Evolutionary conservation across 2,888 invertebrate genomes (phyloP), one percentile per base, ranked within the genome.

Genomic region (Agriopis aurantiaria): DNA sequence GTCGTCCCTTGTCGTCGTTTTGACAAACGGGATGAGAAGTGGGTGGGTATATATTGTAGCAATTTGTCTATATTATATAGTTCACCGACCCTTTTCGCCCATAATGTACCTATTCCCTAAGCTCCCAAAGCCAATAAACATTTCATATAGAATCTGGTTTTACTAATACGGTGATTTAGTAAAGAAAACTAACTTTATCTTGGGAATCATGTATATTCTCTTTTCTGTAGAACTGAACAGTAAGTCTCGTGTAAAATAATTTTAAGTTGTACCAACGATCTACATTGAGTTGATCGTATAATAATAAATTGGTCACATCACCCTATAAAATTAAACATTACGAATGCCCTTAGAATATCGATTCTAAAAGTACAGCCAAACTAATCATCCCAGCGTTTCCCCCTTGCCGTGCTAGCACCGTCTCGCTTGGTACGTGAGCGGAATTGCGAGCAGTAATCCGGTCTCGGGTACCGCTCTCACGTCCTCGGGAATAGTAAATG

Each of bases 1-100:
- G 84, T 82, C 82, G 82, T 80, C 82, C 84, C 78, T 78, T 80
- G 75, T 79, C 82, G 80, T 78, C 81, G 80, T 84, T 83, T 85
- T 87, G 82, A 83, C 83, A 83, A 84, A 83, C 85, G 84, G 86
- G 84, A 82, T 81, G 78, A 78, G 78, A 79, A 58, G 79, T 80
- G 77, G 80, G 79, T 80, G 77, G 80, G 80, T 83, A 81, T 83
- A 81, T 82, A 84, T 82, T 80, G 82, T 79, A 79, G 82, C 86
- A 88, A 91, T 90, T 90, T 89, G 88, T 89, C 85, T 51, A 43
- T 40, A 51, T 51, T 51, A 51, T 87, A 51, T 87, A 84, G 88
- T 89, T 90, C 89, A 84, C 82, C 85, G 87, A 89, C 86, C 88
- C 88, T 83, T 85, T 87, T 87, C 77, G 77, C 75, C 81, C 76